A percentile compares a stretch with the other conserved stretches of the same genome.
phyloP scores from a whole-genome alignment of 2,888 invertebrate species.

The Monochamus alternatus region DNA sequence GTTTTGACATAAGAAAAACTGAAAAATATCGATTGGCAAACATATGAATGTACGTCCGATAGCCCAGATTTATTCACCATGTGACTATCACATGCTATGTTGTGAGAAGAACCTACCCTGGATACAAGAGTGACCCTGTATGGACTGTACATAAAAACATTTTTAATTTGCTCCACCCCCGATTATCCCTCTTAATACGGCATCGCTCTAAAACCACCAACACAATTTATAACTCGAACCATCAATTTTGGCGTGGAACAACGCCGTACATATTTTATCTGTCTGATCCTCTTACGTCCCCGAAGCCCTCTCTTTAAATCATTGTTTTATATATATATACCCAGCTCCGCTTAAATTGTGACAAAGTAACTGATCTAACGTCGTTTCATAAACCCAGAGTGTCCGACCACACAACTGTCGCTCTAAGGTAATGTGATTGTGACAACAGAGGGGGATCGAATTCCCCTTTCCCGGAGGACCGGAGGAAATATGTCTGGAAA shows the following conservation, averaged over 20 bases:
- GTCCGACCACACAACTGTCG: conserved; percentile 47
- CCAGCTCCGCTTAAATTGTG: conserved; percentile 34
- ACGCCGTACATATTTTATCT: conserved; percentile 23
- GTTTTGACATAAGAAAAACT: too few relatives aligned
- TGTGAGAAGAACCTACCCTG: too few relatives aligned
- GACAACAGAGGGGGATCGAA: conserved; percentile 23
- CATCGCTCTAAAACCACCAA: too few relatives aligned
- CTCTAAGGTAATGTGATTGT: conserved; percentile 45
- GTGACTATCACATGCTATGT: too few relatives aligned
- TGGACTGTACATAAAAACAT: too few relatives aligned
- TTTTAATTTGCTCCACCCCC: too few relatives aligned
- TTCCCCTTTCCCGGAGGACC: conserved; percentile 32
- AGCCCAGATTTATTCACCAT: too few relatives aligned
- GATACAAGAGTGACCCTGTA: too few relatives aligned
- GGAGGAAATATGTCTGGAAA: conserved; percentile 29
- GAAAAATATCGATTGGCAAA: too few relatives aligned
- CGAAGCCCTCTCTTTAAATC: conserved; percentile 28
- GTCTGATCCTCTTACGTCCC: conserved; percentile 25
- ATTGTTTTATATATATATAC: conserved; percentile 40
- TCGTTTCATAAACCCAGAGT: conserved; percentile 43
- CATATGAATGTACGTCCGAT: too few relatives aligned
- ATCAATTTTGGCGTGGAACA: conserved; percentile 9
- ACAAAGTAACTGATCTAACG: conserved; percentile 44
- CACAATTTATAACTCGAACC: conserved; percentile 4
- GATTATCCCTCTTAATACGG: too few relatives aligned